Percentiles rank a stretch among this genome's conserved stretches.
phyloP scores from a whole-genome alignment of 2,113 vertebrate species.

The Hippopotamus amphibius region DNA sequence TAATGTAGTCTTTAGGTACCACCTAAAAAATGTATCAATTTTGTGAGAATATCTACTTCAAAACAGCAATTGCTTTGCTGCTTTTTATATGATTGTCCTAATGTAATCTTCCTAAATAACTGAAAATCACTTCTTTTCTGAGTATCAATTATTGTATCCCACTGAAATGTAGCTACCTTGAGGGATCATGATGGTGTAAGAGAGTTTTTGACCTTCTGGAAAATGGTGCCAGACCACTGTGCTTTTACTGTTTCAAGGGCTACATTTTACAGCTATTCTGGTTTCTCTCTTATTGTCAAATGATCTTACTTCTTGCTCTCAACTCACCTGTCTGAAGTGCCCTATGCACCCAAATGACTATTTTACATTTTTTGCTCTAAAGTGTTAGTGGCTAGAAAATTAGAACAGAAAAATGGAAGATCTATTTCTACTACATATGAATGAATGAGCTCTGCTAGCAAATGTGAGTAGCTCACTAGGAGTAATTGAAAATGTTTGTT shows the following conservation, averaged over 20 bases:
- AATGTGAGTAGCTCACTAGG: neutral
- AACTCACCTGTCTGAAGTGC: neutral
- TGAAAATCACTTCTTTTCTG: neutral
- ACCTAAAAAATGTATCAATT: neutral
- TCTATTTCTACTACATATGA: neutral
- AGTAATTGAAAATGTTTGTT: neutral
- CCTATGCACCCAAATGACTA: accelerated
- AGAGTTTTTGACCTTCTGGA: neutral
- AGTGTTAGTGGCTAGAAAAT: neutral
- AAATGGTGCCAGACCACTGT: neutral
- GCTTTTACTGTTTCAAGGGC: neutral
- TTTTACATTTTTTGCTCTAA: neutral
- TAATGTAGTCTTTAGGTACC: neutral
- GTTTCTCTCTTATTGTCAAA: neutral
- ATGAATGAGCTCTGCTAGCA: neutral
- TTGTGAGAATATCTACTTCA: neutral
- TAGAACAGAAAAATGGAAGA: neutral
- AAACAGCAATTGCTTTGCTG: neutral
- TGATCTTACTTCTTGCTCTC: neutral
- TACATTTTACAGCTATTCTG: neutral
- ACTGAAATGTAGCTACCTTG: neutral
- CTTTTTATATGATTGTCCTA: neutral
- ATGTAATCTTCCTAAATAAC: neutral
- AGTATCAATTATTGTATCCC: neutral
- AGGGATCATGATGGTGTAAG: neutral